phyloP scores from a whole-genome alignment of 2,113 vertebrate species.

The Archocentrus centrarchus region DNA sequence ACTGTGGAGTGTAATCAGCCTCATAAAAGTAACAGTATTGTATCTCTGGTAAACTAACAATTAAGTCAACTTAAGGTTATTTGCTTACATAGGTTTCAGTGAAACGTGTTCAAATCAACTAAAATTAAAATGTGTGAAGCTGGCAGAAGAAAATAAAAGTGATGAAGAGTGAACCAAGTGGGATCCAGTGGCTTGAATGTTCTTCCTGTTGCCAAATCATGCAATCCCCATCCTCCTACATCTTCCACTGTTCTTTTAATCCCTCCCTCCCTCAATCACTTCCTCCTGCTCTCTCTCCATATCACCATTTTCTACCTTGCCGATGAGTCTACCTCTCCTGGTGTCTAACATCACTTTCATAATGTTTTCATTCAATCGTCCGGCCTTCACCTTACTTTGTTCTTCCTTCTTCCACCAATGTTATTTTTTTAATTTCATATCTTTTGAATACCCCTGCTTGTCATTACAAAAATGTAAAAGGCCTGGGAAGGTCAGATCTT shows the following conservation, averaged over 20 bases:
- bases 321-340: neutral
- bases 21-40: neutral
- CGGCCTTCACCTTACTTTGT: neutral
- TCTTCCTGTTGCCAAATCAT: conserved; percentile 33
- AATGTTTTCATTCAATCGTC: conserved; percentile 1
- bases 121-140: conserved; percentile 34
- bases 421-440: neutral
- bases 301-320: conserved; percentile 1
- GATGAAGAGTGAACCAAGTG: conserved; percentile 33
- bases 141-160: conserved; percentile 23
- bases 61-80: neutral
- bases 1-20: neutral
- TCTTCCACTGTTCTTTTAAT: conserved; percentile 32
- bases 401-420: neutral
- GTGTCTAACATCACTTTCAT: neutral
- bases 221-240: conserved; percentile 42
- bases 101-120: conserved; percentile 1
- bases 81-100: neutral
- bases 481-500: neutral
- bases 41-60: neutral
- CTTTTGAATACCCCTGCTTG: neutral
- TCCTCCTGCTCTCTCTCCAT: conserved; percentile 11
- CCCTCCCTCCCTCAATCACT: conserved; percentile 2
- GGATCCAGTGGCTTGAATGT: conserved; percentile 31
- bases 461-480: neutral